A percentile compares a stretch with the other conserved stretches of the same genome.
Conservation (phyloP, 35 echinoderm and acorn worm species). For the Stichopus chloronotus region DNA sequence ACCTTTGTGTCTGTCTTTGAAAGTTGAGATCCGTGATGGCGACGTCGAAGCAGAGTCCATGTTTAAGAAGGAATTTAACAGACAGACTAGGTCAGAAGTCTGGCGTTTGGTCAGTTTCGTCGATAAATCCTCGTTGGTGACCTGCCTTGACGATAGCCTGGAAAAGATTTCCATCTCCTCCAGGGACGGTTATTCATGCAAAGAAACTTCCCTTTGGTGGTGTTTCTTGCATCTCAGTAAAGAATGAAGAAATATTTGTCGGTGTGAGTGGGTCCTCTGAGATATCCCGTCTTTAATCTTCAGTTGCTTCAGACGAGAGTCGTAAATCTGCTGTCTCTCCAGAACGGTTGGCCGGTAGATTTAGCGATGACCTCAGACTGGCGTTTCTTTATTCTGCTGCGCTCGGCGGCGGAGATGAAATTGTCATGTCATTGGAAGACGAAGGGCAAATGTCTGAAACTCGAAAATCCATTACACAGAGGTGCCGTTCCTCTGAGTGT, state of each 20-base stretch:
- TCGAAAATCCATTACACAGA: neutral
- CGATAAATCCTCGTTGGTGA: neutral
- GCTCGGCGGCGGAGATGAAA: neutral
- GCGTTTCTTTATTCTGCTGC: neutral
- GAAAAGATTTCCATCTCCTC: neutral
- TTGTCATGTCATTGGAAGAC: neutral
- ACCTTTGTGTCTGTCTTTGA: neutral
- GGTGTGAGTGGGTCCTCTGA: slow-evolving; percentile 2
- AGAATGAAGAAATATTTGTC: neutral
- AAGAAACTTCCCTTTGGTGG: neutral
- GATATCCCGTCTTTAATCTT: neutral
- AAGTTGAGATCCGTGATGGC: neutral
- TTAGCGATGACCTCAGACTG: neutral
- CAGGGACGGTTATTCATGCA: neutral
- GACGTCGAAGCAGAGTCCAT: neutral
- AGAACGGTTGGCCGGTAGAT: neutral
- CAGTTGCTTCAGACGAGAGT: neutral
- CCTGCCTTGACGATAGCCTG: neutral
- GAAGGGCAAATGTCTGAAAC: neutral
- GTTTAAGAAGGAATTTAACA: neutral
- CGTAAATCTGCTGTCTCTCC: neutral
- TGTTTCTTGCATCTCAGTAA: neutral
- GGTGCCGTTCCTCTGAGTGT: neutral
- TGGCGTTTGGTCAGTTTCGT: neutral
- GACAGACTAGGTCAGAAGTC: neutral